Percentiles rank a stretch among this genome's conserved stretches.
Evolutionary conservation across 2,888 invertebrate species (phyloP).

Genomic region (Microplitis deprimator): DNA sequence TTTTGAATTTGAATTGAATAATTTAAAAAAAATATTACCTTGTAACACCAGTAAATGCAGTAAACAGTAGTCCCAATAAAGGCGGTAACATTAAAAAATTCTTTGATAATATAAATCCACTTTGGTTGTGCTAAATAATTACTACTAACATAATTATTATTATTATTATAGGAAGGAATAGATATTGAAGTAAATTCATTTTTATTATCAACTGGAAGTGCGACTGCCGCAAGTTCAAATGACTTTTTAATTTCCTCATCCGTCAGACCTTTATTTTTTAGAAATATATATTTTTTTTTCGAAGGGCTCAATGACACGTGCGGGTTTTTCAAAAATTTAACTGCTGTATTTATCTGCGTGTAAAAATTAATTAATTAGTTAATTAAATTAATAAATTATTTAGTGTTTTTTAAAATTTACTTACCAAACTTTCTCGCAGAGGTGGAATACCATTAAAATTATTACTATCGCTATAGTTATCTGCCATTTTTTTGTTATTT

Average conservation of each 20-base stretch:
- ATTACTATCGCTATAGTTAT: neutral
- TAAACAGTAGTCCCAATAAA: constrained; percentile 85
- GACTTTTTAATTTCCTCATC: constrained; percentile 83
- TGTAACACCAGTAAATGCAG: constrained; percentile 85
- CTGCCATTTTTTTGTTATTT: neutral
- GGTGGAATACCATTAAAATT: constrained; percentile 11
- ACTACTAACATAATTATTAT: neutral
- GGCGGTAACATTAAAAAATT: constrained; percentile 81
- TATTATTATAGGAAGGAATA: constrained; percentile 52
- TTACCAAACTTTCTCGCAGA: constrained; percentile 11
- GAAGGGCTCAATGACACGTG: constrained; percentile 84
- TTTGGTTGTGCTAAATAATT: constrained; percentile 55
- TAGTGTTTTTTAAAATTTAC: neutral
- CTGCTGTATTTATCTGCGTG: constrained; percentile 85
- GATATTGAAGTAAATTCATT: constrained; percentile 60
- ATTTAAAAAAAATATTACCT: constrained; percentile 82
- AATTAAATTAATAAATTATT: neutral
- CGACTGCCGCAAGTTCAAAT: constrained; percentile 76
- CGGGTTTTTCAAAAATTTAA: constrained; percentile 89
- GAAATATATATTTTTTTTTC: constrained; percentile 84
- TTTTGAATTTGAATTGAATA: constrained; percentile 58
- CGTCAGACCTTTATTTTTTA: constrained; percentile 83
- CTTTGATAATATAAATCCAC: constrained; percentile 75
- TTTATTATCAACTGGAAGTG: constrained; percentile 40
- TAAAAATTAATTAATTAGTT: neutral